A percentile compares a stretch with the other conserved stretches of the same genome.
phyloP scores from a whole-genome alignment of 2,888 invertebrate genomes.

The Drosophila prostipennis region DNA sequence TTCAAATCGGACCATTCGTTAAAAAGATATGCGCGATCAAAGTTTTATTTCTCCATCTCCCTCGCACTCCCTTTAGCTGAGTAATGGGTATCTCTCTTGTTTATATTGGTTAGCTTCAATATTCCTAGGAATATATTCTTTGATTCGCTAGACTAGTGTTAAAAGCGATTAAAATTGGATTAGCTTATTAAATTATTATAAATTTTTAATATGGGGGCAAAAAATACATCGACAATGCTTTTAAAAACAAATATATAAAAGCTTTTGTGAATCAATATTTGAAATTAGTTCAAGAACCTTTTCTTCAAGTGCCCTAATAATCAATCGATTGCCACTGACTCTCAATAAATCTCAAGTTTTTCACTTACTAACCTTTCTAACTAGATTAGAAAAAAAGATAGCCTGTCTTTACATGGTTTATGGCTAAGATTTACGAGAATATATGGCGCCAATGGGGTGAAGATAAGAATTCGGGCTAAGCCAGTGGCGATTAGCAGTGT shows the following conservation, averaged over 20 bases:
- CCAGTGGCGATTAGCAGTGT: slow-evolving; percentile 1
- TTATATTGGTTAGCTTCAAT: too few species aligned
- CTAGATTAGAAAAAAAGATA: not conserved
- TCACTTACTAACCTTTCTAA: not conserved
- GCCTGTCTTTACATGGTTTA: not conserved
- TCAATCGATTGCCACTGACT: not conserved
- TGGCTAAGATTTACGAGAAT: slow-evolving; percentile 11
- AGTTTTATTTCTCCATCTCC: too few species aligned
- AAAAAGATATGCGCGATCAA: too few species aligned
- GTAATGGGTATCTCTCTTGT: too few species aligned
- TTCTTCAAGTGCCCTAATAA: not conserved
- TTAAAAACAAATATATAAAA: not conserved
- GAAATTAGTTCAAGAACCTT: not conserved
- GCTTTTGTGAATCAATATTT: not conserved
- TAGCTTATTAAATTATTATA: too few species aligned
- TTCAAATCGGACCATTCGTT: too few species aligned
- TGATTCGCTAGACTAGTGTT: too few species aligned
- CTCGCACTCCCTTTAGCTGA: too few species aligned
- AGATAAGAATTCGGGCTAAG: slow-evolving; percentile 20
- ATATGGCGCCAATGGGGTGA: slow-evolving; percentile 13
- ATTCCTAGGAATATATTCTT: too few species aligned
- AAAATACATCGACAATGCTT: too few species aligned
- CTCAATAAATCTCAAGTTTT: not conserved
- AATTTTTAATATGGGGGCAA: too few species aligned
- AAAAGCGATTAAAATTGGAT: too few species aligned